Base-by-base conservation (phyloP, 2,888 invertebrate genomes). In the Cephus spinipes region DNA sequence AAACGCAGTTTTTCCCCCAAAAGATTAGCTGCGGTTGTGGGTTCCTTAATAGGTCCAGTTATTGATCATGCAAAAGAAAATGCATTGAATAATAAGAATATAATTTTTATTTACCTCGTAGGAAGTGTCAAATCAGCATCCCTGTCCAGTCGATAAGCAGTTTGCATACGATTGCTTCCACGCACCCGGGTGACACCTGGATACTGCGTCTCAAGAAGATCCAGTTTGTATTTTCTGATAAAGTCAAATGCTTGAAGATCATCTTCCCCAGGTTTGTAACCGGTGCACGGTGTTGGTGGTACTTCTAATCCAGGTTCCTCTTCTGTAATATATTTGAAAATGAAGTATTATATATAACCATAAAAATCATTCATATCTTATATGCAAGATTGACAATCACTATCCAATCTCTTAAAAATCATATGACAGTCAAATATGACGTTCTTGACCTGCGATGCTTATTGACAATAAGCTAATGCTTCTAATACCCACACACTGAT, bases 241-340 rank as follows among this genome's bases (percentile, higher is more conserved):
- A 97, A 94, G 90, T 97, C 97, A 86, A 96, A 96, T 0, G 95
- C 95, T 88, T 96, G 95, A 73, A 96, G 93, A 91, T 97, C 97
- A 79, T 96, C 95, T 86, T 96, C 96, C 11, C 96, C 96, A 1
- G 95, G 94, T 81, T 93, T 93, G 87, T 93, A 94, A 81, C 93
- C 92, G 0, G 93, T 92, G 86, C 94, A 94, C 4, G 94, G 93
- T 2, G 91, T 92, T 90, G 79, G 82, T 2, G 81, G 71, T 23
- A 81, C 81, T 23, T 86, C 80, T 12, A 81, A n/a, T n/a, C 77
- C 77, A 34, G 73, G 79, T 79, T 83, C 83, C 69, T 83, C 82
- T 69, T 82, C 81, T 68, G 73, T 79, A 34, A 79, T 77, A 73
- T 79, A 78, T 76, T 86, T 85, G 86, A 74, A 36, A 33, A 78